These are phyloP conservation scores for Ovibos moschatus DNA, from an alignment of 2,113 vertebrate genomes.

Conservation along the genomic window DNA sequence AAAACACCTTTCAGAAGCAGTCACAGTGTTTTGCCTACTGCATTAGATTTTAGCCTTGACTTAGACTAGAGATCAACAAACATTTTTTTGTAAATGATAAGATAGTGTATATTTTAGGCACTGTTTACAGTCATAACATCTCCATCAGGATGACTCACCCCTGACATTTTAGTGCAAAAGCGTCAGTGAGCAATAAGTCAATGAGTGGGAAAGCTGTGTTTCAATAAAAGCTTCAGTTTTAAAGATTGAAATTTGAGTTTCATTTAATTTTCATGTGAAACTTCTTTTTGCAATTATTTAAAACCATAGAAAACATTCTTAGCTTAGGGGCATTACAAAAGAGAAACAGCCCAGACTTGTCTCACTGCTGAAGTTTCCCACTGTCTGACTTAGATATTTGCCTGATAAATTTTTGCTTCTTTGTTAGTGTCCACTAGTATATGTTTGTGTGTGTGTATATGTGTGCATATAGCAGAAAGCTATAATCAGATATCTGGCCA, in stretches of 20 bases:
- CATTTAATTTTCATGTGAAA: not conserved
- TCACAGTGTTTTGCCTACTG: not conserved
- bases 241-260: not conserved
- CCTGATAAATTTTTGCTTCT: not conserved
- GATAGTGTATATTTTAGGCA: not conserved
- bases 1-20: not conserved
- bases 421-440: not conserved
- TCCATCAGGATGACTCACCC: not conserved
- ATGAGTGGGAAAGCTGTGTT: not conserved
- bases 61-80: not conserved
- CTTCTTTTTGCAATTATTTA: not conserved
- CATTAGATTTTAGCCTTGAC: not conserved
- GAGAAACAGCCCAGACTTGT: not conserved
- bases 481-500: not conserved
- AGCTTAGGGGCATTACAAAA: not conserved
- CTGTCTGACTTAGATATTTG: not conserved
- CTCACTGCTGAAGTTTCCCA: not conserved
- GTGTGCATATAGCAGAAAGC: not conserved
- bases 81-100: not conserved
- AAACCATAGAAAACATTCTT: not conserved
- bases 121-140: not conserved
- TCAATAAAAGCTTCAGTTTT: not conserved
- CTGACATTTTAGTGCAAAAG: not conserved
- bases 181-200: not conserved
- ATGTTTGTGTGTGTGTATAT: too few species aligned